phyloP scores from a whole-genome alignment of 2,797 vertebrate genomes.

The Enteromius anoplus region DNA sequence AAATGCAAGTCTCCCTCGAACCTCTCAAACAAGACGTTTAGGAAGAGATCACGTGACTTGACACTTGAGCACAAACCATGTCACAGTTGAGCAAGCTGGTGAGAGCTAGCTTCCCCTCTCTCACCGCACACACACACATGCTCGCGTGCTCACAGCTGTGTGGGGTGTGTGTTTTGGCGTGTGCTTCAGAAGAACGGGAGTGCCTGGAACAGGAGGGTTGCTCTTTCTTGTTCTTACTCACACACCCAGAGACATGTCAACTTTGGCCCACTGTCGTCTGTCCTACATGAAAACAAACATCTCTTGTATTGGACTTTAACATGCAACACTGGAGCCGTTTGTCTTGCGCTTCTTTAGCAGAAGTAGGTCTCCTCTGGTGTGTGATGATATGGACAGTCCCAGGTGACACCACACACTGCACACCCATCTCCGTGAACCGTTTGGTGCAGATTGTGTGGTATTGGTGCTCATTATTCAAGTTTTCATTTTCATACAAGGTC shows the following conservation, averaged over 20 bases:
- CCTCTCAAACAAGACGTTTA: slow-evolving; percentile 21
- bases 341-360: neutral
- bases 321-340: no score
- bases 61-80: slow-evolving; percentile 22
- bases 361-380: neutral
- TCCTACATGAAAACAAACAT: neutral
- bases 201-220: slow-evolving; percentile 34
- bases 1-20: slow-evolving; percentile 16
- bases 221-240: slow-evolving; percentile 21
- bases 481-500: neutral
- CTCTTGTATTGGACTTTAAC: neutral
- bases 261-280: neutral
- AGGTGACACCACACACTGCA: neutral
- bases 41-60: slow-evolving; percentile 32
- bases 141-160: slow-evolving; percentile 35
- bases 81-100: slow-evolving; percentile 35
- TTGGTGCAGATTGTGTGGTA: neutral
- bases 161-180: slow-evolving; percentile 54
- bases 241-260: neutral
- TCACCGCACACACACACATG: neutral
- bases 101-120: slow-evolving; percentile 39
- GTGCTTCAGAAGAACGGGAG: slow-evolving; percentile 52
- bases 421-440: neutral
- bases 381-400: neutral
- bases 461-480: neutral